Percentiles rank a stretch among this genome's conserved stretches.
phyloP scores from a whole-genome alignment of 2,113 vertebrate genomes.

The Hylia prasina region DNA sequence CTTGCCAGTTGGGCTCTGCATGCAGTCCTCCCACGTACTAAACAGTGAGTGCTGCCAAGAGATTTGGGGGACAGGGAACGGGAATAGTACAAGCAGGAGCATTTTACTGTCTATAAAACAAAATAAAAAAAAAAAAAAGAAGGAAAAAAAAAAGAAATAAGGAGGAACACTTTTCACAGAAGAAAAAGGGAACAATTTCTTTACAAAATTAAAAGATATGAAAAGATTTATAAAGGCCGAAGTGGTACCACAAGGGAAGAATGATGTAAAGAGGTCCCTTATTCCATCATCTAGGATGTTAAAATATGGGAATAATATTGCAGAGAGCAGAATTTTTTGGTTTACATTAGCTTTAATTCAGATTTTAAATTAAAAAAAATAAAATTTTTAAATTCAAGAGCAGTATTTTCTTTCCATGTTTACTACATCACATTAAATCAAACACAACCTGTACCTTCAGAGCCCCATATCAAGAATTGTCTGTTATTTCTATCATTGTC shows the following conservation, averaged over 20 bases:
- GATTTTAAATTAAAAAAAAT: neutral
- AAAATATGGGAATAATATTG: neutral
- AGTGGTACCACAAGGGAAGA: neutral
- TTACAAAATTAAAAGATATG: neutral
- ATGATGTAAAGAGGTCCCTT: neutral
- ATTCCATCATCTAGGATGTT: neutral
- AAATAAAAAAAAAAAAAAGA: neutral
- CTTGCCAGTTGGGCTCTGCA: neutral
- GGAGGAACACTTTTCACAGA: neutral
- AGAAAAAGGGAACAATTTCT: neutral
- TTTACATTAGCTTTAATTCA: neutral
- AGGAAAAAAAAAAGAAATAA: accelerated
- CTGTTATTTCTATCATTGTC: neutral
- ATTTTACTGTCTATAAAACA: neutral
- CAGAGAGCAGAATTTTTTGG: neutral
- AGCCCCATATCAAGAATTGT: neutral
- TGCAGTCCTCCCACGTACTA: neutral
- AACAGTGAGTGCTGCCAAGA: neutral
- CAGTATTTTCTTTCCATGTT: neutral
- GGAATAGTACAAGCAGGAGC: neutral
- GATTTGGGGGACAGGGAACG: neutral
- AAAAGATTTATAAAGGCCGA: neutral
- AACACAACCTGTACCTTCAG: neutral
- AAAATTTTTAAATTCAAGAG: neutral
- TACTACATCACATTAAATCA: conserved; percentile 7